A percentile compares a stretch with the other conserved stretches of the same genome.
Evolutionary conservation across 53 echinoderm and acorn worm species (phyloP).

Genomic region (Mesocentrotus franciscanus): DNA sequence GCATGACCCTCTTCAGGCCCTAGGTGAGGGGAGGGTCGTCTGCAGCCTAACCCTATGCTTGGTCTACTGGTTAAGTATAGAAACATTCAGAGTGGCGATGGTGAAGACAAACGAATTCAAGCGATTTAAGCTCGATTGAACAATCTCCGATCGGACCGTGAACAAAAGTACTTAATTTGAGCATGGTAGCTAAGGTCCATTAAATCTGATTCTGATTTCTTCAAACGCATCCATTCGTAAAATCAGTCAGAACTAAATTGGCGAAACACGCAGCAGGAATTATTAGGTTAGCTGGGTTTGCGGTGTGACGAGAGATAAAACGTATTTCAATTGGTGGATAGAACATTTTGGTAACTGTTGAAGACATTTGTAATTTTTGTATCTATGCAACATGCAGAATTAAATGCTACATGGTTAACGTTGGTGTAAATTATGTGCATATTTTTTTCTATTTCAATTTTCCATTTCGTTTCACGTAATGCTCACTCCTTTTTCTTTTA

Average conservation of each 20-base stretch:
- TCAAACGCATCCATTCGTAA: not conserved
- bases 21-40: too few species aligned
- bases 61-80: not conserved
- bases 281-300: not conserved
- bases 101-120: not conserved
- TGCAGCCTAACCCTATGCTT: too few species aligned
- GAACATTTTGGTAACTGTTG: not conserved
- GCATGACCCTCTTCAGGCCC: too few species aligned
- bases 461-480: too few species aligned
- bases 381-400: too few species aligned
- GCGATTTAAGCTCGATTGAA: not conserved
- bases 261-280: not conserved
- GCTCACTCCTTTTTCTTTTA: too few species aligned
- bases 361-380: not conserved
- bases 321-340: not conserved
- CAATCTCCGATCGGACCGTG: not conserved
- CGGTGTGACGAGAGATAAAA: not conserved
- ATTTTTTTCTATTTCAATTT: too few species aligned
- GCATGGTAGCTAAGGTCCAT: too few species aligned
- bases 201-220: not conserved
- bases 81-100: not conserved
- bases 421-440: too few species aligned
- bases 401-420: too few species aligned
- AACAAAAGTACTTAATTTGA: not conserved
- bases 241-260: not conserved